Evolutionary conservation across 2,888 invertebrate species (phyloP).

Genomic region (Celastrina argiolus): DNA sequence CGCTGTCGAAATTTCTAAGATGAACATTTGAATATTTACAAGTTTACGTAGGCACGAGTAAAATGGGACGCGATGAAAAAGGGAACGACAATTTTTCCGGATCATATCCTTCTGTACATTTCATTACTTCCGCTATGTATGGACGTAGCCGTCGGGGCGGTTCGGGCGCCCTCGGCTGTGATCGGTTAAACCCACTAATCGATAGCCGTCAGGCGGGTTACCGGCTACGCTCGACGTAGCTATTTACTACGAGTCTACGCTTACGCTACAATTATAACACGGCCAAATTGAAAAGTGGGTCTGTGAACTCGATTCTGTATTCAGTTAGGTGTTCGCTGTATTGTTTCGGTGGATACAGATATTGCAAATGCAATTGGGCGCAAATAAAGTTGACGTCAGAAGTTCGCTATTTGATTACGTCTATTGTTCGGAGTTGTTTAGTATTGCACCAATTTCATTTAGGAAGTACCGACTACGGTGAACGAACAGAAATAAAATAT

Average conservation of each 20-base stretch:
- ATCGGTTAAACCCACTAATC: slow-evolving; percentile 60
- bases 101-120: slow-evolving; percentile 76
- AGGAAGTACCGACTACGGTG: neutral
- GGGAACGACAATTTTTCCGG: slow-evolving; percentile 74
- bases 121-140: slow-evolving; percentile 75
- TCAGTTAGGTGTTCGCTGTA: slow-evolving; percentile 23
- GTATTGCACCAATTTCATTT: neutral
- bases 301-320: neutral
- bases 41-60: slow-evolving; percentile 55
- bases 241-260: slow-evolving; percentile 62
- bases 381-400: slow-evolving; percentile 37
- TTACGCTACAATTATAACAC: slow-evolving; percentile 53
- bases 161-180: slow-evolving; percentile 49
- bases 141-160: slow-evolving; percentile 51
- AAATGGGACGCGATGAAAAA: slow-evolving; percentile 67
- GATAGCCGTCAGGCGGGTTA: slow-evolving; percentile 61
- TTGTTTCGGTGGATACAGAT: slow-evolving; percentile 38
- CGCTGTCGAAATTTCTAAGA: slow-evolving; percentile 31
- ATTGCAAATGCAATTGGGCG: slow-evolving; percentile 35
- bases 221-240: slow-evolving; percentile 45
- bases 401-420: slow-evolving; percentile 13
- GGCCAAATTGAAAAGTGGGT: slow-evolving; percentile 44
- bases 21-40: slow-evolving; percentile 47
- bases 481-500: neutral
- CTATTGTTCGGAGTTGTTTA: slow-evolving; percentile 7